Evolutionary conservation across 1,140 invertebrate species (phyloP).

Genomic region (Zaprionus ghesquierei): DNA sequence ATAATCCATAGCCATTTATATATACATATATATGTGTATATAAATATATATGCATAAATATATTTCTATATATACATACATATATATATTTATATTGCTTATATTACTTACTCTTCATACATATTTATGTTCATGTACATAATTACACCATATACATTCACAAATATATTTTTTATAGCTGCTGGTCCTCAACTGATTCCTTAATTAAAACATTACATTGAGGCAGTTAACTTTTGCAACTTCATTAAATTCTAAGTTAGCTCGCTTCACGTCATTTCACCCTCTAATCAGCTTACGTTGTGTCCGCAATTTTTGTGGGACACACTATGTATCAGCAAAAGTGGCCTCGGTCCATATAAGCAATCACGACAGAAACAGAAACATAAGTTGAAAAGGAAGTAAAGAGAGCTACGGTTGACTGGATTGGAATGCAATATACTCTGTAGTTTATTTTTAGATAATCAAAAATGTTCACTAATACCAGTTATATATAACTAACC

Average conservation of each 20-base stretch:
- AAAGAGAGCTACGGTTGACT: not conserved
- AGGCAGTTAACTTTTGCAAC: slow-evolving; percentile 38
- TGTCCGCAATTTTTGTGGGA: slow-evolving; percentile 31
- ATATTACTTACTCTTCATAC: not conserved
- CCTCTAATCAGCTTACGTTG: slow-evolving; percentile 65
- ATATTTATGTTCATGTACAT: too few species aligned
- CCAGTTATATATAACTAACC: too few species aligned
- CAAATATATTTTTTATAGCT: not conserved
- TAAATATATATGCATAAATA: not conserved
- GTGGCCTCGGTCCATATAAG: not conserved
- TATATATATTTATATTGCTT: not conserved
- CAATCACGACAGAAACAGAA: not conserved
- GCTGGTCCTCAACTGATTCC: slow-evolving; percentile 23
- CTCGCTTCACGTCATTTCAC: slow-evolving; percentile 12
- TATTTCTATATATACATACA: not conserved
- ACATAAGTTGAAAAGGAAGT: not conserved
- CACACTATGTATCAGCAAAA: slow-evolving; percentile 4
- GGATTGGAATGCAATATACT: not conserved
- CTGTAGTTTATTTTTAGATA: not conserved
- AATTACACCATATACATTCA: too few species aligned
- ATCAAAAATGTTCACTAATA: too few species aligned
- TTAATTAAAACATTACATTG: slow-evolving; percentile 66
- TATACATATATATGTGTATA: not conserved
- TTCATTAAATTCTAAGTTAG: slow-evolving; percentile 29
- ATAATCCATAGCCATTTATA: not conserved